A percentile compares a stretch with the other conserved stretches of the same genome.
Conservation (phyloP, 1,140 invertebrate genomes). For the Oreohelix idahoensis region DNA sequence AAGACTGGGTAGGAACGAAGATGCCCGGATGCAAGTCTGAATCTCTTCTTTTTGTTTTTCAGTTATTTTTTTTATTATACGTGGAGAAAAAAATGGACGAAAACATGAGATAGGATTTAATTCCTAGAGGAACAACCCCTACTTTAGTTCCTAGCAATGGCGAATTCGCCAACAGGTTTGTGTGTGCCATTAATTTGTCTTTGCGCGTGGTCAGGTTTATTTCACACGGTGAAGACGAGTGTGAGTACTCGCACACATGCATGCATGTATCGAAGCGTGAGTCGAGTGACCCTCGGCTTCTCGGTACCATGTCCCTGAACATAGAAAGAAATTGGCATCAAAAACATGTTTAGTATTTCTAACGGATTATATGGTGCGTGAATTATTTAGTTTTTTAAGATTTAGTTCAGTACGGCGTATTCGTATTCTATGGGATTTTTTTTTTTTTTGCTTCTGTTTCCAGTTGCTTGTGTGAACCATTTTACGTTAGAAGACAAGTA, state of each 20-base stretch:
- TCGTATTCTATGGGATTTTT: too few species aligned
- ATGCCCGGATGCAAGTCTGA: conserved; percentile 50
- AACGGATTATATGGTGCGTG: conserved; percentile 24
- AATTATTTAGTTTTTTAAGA: neutral
- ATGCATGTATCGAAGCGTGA: conserved; percentile 11
- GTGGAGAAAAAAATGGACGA: conserved; percentile 49
- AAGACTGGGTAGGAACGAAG: conserved; percentile 29
- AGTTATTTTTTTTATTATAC: neutral
- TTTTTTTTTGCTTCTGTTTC: too few species aligned
- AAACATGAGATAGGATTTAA: conserved; percentile 46
- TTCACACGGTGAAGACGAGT: neutral
- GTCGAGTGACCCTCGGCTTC: conserved; percentile 23
- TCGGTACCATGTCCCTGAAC: neutral
- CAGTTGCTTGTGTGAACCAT: neutral
- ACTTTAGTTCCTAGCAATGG: conserved; percentile 36
- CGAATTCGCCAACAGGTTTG: conserved; percentile 40
- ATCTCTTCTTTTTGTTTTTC: neutral
- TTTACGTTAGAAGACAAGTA: neutral
- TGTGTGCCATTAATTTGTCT: conserved; percentile 3
- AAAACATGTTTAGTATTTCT: conserved; percentile 19
- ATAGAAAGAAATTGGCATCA: neutral
- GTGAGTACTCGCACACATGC: conserved; percentile 30
- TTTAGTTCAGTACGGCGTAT: neutral
- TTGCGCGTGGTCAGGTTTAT: neutral
- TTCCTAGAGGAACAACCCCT: conserved; percentile 32